Evolutionary conservation across 2,113 vertebrate species (phyloP), one percentile per base, ranked within the genome.

Genomic region (Entelurus aequoreus): DNA sequence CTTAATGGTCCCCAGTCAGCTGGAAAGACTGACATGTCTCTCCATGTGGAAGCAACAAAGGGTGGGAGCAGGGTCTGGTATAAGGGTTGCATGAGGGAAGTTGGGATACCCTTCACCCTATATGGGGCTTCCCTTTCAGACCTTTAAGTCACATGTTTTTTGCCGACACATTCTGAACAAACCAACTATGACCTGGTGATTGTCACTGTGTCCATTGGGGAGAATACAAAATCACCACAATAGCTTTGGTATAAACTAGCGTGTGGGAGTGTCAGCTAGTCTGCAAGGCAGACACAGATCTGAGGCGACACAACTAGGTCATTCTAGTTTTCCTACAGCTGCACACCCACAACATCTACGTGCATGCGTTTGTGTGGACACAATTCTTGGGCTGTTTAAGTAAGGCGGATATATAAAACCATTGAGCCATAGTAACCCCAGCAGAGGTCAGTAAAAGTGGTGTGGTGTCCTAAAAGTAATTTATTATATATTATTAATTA

Each of bases 1-100:
- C 77, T 79, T 81, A 84, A 85, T 80, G 79, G 69, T 67, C 65
- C 68, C 68, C 71, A 65, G 80, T 88, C 82, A 88, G 86, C 84
- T 88, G 85, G 72, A 74, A 68, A 79, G 64, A 81, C n/a, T 66
- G 69, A 63, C 53, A 58, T n/a, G 51, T 16, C 48, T 46, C 11
- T 46, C 11, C 42, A 46, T 12, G 64, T 55, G 75, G 75, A 64
- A 52, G 72, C 1, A 13, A 73, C 36, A 10, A 54, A 6, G 55
- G 38, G 40, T 57, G 55, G 55, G 55, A 70, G 53, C 56, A 38
- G 66, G 46, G 35, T 36, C 28, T 49, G 56, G 47, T n/a, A 50
- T 42, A 47, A 55, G 51, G 54, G 42, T 54, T 21, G 50, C 47
- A 15, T 49, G 62, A 71, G 77, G 60, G 58, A 71, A 61, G 36